Percentiles rank a stretch among this genome's conserved stretches.
These are phyloP conservation scores for Cheilosia scutellata DNA, from an alignment of 2,888 invertebrate species.

Conservation along the genomic window DNA sequence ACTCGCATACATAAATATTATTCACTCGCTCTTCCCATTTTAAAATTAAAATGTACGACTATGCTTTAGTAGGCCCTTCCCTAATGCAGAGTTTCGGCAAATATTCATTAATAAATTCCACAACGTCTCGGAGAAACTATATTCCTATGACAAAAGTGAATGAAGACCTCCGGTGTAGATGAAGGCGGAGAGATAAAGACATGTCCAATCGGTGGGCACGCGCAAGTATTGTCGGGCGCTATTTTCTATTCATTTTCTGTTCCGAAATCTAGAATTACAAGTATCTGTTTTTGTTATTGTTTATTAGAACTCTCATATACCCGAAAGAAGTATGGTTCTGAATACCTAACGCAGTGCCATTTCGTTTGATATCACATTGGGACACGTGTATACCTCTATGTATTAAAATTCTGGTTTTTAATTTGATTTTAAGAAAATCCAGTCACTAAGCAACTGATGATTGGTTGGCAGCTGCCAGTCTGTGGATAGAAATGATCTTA, in stretches of 20 bases:
- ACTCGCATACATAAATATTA: background rate
- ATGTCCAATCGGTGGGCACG: conserved; percentile 15
- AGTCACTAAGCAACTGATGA: background rate
- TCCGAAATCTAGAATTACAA: conserved; percentile 35
- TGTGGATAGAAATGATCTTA: background rate
- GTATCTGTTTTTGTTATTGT: conserved; percentile 26
- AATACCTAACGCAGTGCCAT: conserved; percentile 22
- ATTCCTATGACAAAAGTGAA: conserved; percentile 24
- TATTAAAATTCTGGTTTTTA: conserved; percentile 6
- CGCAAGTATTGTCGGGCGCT: conserved; percentile 5
- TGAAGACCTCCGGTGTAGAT: conserved; percentile 3
- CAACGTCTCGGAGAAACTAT: conserved; percentile 1
- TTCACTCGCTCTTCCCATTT: background rate
- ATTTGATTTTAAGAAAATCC: background rate
- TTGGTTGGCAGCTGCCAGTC: conserved; percentile 2
- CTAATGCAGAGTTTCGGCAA: background rate
- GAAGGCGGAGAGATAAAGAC: conserved; percentile 1
- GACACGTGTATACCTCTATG: conserved; percentile 6
- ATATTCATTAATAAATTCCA: conserved; percentile 24
- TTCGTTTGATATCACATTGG: background rate
- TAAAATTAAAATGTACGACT: conserved; percentile 17
- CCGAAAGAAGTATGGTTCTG: conserved; percentile 35
- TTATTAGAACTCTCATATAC: conserved; percentile 21
- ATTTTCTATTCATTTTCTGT: background rate
- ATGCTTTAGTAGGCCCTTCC: too few species aligned